Evolutionary conservation across 35 echinoderm and acorn worm genomes (phyloP), one percentile per base, ranked within the genome.

Genomic region (Lytechinus variegatus): DNA sequence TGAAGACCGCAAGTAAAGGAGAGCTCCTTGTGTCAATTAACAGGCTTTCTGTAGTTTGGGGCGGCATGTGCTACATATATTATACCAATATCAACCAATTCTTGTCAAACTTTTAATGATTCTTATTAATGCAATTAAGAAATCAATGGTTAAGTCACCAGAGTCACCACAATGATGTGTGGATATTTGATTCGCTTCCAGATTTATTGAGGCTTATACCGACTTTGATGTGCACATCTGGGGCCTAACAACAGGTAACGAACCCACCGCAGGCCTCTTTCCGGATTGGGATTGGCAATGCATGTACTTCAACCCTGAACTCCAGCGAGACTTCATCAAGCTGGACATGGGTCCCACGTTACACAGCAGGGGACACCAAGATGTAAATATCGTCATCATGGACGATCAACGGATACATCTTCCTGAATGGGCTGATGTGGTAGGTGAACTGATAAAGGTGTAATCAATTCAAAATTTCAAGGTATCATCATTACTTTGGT

Each of bases 271-370:
- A 14, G 98, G 97, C 6, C 94, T 95, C 8, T 61, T 96, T 52
- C 96, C 96, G 1, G 56, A 33, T 24, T 99, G 95, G 88, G 87
- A 51, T 0, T 99, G 96, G 94, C 98, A 99, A 56, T 93, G 96
- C 89, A 96, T 99, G 96, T 96, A 88, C 86, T 97, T 99, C 21
- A 94, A 87, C 56, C 92, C 97, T 53, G 60, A 56, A n/a, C 95
- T 95, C 11, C 95, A 97, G 95, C 95, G 97, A 87, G 98, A 99
- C 72, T 99, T 99, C 94, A 95, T 98, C 79, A 99, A 99, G 89
- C 52, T 97, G 4, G 98, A 99, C 90, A 89, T 99, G 9, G 98
- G 98, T 27, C 98, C 98, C 29, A 89, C 94, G 53, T 86, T 97
- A n/a, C 79, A 95, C 11, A 61, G 95, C 14, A 94, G 92, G 13